Evolutionary conservation across 1,140 invertebrate genomes (phyloP), one percentile per base, ranked within the genome.

Genomic region (Heliothis subflexa): DNA sequence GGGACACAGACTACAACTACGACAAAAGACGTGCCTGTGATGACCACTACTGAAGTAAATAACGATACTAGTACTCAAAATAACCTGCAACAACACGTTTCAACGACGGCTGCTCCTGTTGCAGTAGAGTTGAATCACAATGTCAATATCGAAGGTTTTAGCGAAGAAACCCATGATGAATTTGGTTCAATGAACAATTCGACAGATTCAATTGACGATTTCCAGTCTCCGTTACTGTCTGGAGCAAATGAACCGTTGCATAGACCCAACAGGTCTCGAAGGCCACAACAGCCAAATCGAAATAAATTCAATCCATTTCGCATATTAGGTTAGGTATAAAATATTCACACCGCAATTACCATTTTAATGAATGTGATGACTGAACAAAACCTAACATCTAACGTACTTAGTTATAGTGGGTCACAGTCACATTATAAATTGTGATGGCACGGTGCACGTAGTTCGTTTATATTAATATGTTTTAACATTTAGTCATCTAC

Each of bases 241-340:
- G 93, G 81, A 54, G 93, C 91, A 21, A 91, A 85, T 73, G 92
- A 94, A 79, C 90, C 92, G 1, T 71, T 93, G 50, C 91, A 89
- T 61, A 86, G 89, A 78, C 93, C 93, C n/a, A 89, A 78, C 40
- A 83, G 93, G 33, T 89, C 89, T 11, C 86, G 93, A 49, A 88
- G 92, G 79, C 91, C 90, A 45, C 89, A 89, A 78, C 74, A 80
- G 74, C 80, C 77, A 45, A 91, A 86, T 78, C 84, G 86, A 80
- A 92, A 89, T 81, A 93, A 93, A 85, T 94, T 94, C 68, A 94
- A 93, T 81, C 93, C 92, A 71, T 93, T 94, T 81, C 92, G 93
- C 61, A 94, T 94, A 77, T 88, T 94, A 91, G 93, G 93, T 87
- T 94, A 93, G 82, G 70, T 28, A 76, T 70, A 50, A 70, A 66